Evolutionary conservation across 1,140 invertebrate species (phyloP).

Genomic region (Drosophila ironensis): DNA sequence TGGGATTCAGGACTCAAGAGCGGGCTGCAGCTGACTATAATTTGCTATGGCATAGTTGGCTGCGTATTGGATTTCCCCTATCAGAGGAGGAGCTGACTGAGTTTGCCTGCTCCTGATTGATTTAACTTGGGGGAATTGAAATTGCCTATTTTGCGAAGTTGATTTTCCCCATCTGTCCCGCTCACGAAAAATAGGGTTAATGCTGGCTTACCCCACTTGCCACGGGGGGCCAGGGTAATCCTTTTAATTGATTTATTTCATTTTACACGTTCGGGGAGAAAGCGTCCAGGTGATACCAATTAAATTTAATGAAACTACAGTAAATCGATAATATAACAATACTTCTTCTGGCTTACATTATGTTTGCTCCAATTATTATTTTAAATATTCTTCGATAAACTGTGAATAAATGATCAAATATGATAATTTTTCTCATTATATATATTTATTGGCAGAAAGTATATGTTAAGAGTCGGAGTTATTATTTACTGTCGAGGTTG

Average conservation of each 20-base stretch:
- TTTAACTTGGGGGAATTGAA: neutral
- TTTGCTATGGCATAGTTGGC: slow-evolving; percentile 35
- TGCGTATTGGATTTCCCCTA: slow-evolving; percentile 34
- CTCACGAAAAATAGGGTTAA: slow-evolving; percentile 3
- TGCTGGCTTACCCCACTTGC: slow-evolving; percentile 8
- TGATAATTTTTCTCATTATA: too few relatives aligned
- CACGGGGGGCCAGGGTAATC: neutral
- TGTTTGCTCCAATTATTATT: neutral
- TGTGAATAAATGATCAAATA: too few relatives aligned
- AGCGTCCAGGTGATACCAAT: too few relatives aligned
- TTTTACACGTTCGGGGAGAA: too few relatives aligned
- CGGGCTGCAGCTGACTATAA: slow-evolving; percentile 22
- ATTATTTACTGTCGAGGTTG: too few relatives aligned
- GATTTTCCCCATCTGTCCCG: neutral
- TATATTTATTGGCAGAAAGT: too few relatives aligned
- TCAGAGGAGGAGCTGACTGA: slow-evolving; percentile 7
- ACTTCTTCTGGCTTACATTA: too few relatives aligned
- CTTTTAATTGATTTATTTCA: neutral
- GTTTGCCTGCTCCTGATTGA: slow-evolving; percentile 25
- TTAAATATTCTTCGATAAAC: neutral
- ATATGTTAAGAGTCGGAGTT: too few relatives aligned
- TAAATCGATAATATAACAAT: too few relatives aligned
- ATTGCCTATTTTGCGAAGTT: neutral
- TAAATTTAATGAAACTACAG: neutral
- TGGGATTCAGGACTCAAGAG: neutral